phyloP scores from a whole-genome alignment of 2,797 vertebrate genomes.

The Oreochromis mossambicus region DNA sequence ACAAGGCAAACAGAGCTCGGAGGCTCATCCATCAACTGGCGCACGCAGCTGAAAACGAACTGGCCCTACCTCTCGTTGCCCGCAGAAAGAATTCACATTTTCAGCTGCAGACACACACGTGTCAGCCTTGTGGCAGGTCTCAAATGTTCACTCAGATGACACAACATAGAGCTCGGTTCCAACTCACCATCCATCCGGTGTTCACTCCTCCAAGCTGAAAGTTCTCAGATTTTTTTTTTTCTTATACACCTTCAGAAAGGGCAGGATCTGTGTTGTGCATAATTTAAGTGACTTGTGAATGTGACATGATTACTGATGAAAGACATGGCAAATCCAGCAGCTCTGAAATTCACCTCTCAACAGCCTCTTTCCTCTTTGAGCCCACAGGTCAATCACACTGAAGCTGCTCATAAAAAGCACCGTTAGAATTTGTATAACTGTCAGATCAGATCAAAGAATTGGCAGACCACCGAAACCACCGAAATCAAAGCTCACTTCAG shows the following conservation, averaged over 20 bases:
- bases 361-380: neutral
- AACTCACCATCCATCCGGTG: neutral
- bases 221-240: neutral
- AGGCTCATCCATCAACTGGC: constrained; percentile 64
- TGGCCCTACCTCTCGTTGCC: neutral
- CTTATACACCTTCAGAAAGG: neutral
- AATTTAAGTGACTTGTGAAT: neutral
- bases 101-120: neutral
- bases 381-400: neutral
- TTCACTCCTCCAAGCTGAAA: neutral
- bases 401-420: neutral
- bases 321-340: neutral
- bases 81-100: neutral
- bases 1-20: constrained; percentile 30
- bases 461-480: neutral
- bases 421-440: neutral
- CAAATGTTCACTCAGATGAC: neutral
- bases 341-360: neutral
- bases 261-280: neutral
- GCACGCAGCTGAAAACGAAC: neutral
- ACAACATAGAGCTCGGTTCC: neutral
- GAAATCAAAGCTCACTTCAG: neutral
- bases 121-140: neutral
- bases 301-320: neutral
- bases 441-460: neutral